Percentiles rank a stretch among this genome's conserved stretches.
Conservation (phyloP, 2,113 vertebrate genomes). For the Oncorhynchus mykiss region DNA sequence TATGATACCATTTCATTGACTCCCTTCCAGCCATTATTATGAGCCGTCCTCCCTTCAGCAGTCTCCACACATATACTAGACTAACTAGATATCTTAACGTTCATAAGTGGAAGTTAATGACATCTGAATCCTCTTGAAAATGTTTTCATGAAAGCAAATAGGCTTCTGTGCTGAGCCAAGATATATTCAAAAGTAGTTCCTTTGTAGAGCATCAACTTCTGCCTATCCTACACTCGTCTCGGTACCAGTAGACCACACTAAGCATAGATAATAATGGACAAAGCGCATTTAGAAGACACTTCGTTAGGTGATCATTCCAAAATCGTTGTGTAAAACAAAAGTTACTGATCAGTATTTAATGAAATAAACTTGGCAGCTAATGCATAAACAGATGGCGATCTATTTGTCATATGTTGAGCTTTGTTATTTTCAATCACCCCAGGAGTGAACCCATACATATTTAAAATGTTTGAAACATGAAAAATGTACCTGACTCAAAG, state of each 20-base stretch:
- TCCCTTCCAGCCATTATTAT: too few relatives aligned
- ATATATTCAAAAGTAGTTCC: neutral
- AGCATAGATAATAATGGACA: neutral
- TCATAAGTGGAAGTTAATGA: too few relatives aligned
- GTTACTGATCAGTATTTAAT: neutral
- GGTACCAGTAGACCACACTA: neutral
- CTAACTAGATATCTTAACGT: too few relatives aligned
- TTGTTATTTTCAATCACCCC: constrained; percentile 44
- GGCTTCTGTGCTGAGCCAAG: neutral
- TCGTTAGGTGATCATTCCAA: neutral
- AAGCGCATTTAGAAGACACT: neutral
- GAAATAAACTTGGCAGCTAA: constrained; percentile 40
- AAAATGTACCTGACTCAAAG: constrained; percentile 43
- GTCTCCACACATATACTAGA: too few relatives aligned
- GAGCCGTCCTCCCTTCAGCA: too few relatives aligned
- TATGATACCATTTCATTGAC: too few relatives aligned
- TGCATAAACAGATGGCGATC: constrained; percentile 67
- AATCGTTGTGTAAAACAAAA: neutral
- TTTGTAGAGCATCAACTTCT: neutral
- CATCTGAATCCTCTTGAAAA: neutral
- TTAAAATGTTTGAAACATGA: constrained; percentile 51
- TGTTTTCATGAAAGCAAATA: neutral
- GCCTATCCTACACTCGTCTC: neutral
- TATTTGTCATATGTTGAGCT: constrained; percentile 49
- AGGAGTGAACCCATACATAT: constrained; percentile 54